These are phyloP conservation scores for Mallotus villosus DNA, from an alignment of 2,797 vertebrate species.

Conservation along the genomic window DNA sequence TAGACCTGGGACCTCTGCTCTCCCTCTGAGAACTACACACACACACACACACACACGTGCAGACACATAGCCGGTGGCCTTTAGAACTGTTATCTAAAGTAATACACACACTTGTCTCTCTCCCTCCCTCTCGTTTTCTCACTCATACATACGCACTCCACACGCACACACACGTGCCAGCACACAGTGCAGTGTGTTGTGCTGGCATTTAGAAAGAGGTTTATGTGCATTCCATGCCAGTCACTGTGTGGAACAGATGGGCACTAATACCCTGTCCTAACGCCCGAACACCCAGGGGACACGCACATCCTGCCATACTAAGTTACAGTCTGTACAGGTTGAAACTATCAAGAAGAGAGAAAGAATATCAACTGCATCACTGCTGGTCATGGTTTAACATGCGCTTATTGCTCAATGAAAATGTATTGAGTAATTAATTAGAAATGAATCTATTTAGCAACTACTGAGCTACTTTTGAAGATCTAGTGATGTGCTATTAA, in stretches of 20 bases:
- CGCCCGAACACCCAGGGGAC: not conserved
- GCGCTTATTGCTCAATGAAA: no score
- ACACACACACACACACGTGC: not conserved
- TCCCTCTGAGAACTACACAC: not conserved
- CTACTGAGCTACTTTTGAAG: no score
- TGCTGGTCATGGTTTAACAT: no score
- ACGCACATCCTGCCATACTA: not conserved
- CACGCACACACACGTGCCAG: slow-evolving; percentile 14
- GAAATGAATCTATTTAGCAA: no score
- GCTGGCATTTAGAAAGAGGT: not conserved
- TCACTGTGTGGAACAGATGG: not conserved
- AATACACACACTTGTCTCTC: not conserved
- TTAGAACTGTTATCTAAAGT: no score
- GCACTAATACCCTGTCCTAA: slow-evolving; percentile 1
- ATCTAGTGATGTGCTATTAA: no score
- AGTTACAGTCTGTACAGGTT: no score
- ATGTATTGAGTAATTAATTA: no score
- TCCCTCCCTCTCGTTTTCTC: not conserved
- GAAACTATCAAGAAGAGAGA: no score
- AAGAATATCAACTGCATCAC: no score
- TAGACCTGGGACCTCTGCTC: no score
- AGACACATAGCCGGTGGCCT: not conserved
- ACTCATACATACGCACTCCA: not conserved
- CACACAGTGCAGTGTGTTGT: not conserved
- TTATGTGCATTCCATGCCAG: not conserved